Conservation (phyloP, 2,888 invertebrate genomes). For the Pycnomerus fuliginosus region DNA sequence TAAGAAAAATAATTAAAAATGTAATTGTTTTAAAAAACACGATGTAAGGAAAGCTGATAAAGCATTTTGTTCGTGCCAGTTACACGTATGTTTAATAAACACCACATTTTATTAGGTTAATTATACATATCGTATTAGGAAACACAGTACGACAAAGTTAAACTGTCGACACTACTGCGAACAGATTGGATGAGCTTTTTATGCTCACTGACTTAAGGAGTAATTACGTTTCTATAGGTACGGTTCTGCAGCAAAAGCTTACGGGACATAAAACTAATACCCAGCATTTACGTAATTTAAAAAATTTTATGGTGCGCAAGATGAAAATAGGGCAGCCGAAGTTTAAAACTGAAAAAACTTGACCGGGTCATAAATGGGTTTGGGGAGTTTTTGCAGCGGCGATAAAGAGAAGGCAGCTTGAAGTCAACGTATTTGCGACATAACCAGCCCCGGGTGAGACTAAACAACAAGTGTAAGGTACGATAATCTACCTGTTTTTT, state of each 20-base stretch:
- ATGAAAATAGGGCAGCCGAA: slow-evolving; percentile 1
- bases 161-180: slow-evolving; percentile 12
- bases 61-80: slow-evolving; percentile 33
- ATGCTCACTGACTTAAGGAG: slow-evolving; percentile 12
- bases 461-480: slow-evolving; percentile 14
- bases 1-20: slow-evolving; percentile 4
- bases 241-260: slow-evolving; percentile 12
- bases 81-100: slow-evolving; percentile 27
- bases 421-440: slow-evolving; percentile 3
- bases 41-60: slow-evolving; percentile 30
- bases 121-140: slow-evolving; percentile 27
- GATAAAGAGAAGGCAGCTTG: background rate
- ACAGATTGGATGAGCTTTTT: slow-evolving; percentile 23
- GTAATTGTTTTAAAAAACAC: slow-evolving; percentile 5
- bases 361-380: too few species aligned
- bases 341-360: too few species aligned
- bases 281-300: slow-evolving; percentile 13
- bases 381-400: background rate
- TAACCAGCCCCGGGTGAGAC: slow-evolving; percentile 16
- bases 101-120: slow-evolving; percentile 30
- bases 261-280: slow-evolving; percentile 18
- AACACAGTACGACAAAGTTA: slow-evolving; percentile 17
- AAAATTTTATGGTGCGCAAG: slow-evolving; percentile 10
- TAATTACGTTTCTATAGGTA: slow-evolving; percentile 18
- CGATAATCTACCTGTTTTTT: slow-evolving; percentile 6